A percentile compares a stretch with the other conserved stretches of the same genome.
These are phyloP conservation scores for Hylaea fasciaria DNA, from an alignment of 2,888 invertebrate species.

Conservation along the genomic window DNA sequence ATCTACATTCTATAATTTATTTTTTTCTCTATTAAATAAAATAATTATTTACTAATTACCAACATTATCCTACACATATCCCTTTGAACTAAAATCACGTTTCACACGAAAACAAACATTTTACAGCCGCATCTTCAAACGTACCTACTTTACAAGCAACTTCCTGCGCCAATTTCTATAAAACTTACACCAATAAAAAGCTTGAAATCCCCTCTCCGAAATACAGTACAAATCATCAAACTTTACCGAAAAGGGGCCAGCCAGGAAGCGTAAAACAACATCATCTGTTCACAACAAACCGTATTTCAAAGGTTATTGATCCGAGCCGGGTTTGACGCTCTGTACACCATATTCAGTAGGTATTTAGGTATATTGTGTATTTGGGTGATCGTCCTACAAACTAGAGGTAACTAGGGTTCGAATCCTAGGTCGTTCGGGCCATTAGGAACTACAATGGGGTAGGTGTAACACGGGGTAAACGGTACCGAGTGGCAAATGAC, in stretches of 20 bases:
- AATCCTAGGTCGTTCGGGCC: background rate
- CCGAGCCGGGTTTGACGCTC: slow-evolving; percentile 14
- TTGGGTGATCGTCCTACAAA: slow-evolving; percentile 18
- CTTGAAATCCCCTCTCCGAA: slow-evolving; percentile 1
- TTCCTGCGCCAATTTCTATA: slow-evolving; percentile 3
- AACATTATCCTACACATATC: too few species aligned
- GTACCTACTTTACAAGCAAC: background rate
- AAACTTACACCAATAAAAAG: slow-evolving; percentile 8
- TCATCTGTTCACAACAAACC: background rate
- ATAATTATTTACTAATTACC: too few species aligned
- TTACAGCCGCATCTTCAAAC: background rate
- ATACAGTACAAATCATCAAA: background rate
- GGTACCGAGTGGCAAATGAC: background rate
- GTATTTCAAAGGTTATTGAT: slow-evolving; percentile 13
- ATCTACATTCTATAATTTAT: background rate
- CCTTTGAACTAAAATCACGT: too few species aligned
- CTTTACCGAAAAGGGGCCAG: background rate
- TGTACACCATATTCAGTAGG: background rate
- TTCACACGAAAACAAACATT: background rate
- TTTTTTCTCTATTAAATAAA: background rate
- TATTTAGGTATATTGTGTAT: background rate
- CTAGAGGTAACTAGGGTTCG: slow-evolving; percentile 6
- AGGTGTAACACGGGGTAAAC: background rate
- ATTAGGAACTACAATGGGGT: slow-evolving; percentile 1
- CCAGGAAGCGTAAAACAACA: background rate